Conservation (phyloP, 2,113 vertebrate genomes). For the Micromys minutus region DNA sequence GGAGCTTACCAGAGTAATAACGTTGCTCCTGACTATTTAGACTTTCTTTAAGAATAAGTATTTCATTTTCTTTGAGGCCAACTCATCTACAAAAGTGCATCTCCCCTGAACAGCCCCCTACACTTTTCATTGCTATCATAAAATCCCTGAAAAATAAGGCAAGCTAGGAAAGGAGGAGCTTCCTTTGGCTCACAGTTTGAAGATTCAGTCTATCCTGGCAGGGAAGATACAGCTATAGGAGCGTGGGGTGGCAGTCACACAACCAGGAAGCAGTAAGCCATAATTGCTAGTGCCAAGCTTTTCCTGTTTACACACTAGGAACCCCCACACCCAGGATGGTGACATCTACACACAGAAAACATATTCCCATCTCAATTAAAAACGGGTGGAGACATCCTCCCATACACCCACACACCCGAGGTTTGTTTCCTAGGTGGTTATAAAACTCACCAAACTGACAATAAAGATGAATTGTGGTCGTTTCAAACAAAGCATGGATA, state of each 20-base stretch:
- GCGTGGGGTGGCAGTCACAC: too few species aligned
- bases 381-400: background rate
- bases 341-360: background rate
- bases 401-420: background rate
- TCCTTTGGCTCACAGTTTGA: background rate
- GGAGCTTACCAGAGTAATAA: background rate
- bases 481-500: background rate
- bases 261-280: background rate
- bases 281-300: background rate
- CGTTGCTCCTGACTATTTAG: background rate
- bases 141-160: too few species aligned
- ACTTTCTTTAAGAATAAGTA: background rate
- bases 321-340: rapidly evolving
- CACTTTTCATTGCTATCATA: too few species aligned
- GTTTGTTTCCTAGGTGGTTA: background rate
- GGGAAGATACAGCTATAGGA: background rate
- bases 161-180: background rate
- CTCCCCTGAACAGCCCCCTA: too few species aligned
- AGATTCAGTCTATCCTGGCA: background rate
- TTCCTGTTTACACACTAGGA: background rate
- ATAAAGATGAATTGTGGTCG: background rate
- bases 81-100: background rate
- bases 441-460: background rate
- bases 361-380: background rate
- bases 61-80: background rate